Evolutionary conservation across 2,888 invertebrate genomes (phyloP).

Genomic region (Kryphioiulus occultus): DNA sequence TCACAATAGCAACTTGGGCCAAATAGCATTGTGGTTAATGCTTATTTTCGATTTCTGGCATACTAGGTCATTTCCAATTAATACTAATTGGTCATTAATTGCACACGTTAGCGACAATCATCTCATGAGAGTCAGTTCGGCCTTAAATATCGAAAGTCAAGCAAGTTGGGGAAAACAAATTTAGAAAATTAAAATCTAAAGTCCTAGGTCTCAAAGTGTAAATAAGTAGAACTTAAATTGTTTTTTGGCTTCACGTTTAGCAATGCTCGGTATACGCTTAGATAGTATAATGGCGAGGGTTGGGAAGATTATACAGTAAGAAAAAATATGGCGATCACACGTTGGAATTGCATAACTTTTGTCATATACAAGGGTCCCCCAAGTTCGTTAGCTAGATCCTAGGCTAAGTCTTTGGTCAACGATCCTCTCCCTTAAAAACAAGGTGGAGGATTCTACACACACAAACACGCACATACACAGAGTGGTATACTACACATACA

Average conservation of each 20-base stretch:
- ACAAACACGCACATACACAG: not conserved
- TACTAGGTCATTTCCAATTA: not conserved
- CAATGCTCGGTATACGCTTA: slow-evolving; percentile 19
- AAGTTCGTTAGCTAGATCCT: slow-evolving; percentile 35
- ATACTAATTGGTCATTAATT: slow-evolving; percentile 10
- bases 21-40: not conserved
- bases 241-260: not conserved
- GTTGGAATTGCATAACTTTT: slow-evolving; percentile 11
- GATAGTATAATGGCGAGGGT: slow-evolving; percentile 11
- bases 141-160: not conserved
- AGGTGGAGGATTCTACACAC: slow-evolving; percentile 19
- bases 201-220: not conserved
- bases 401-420: slow-evolving; percentile 28
- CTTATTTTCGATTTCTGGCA: not conserved
- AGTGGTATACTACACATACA: slow-evolving; percentile 14
- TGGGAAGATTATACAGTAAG: not conserved
- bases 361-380: slow-evolving; percentile 22
- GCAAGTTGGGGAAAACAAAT: not conserved
- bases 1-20: not conserved
- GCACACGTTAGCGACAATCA: not conserved
- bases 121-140: not conserved
- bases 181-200: not conserved
- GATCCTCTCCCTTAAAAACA: slow-evolving; percentile 31
- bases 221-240: slow-evolving; percentile 8
- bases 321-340: slow-evolving; percentile 35